These are phyloP conservation scores for Scortum barcoo DNA, from an alignment of 2,113 vertebrate species.

Conservation along the genomic window DNA sequence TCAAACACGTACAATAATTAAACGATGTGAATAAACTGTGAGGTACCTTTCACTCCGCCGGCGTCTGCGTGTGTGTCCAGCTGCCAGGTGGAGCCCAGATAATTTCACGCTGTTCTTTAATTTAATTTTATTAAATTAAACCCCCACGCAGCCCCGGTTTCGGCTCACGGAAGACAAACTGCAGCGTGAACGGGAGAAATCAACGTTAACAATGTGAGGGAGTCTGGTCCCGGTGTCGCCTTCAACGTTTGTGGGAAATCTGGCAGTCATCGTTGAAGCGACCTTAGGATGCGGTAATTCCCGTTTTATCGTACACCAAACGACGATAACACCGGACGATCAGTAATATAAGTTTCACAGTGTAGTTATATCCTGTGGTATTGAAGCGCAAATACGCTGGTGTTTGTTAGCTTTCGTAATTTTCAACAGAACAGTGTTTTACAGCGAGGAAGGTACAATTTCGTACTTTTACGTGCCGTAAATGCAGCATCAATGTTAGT, in stretches of 20 bases:
- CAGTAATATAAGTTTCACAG: accelerated
- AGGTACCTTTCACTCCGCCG: constrained; percentile 49
- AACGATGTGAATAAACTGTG: not conserved
- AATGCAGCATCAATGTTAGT: constrained; percentile 24
- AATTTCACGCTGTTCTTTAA: too few relatives aligned
- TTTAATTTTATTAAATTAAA: too few relatives aligned
- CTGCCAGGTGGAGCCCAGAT: not conserved
- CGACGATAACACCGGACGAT: accelerated
- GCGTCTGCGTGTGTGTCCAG: constrained; percentile 19
- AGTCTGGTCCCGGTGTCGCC: constrained; percentile 47
- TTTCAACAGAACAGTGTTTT: accelerated
- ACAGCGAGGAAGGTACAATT: accelerated
- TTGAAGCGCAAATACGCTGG: accelerated
- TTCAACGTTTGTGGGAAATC: not conserved
- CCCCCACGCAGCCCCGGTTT: too few relatives aligned
- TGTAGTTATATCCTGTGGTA: accelerated
- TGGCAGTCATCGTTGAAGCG: accelerated
- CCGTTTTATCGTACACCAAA: accelerated
- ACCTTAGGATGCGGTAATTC: not conserved
- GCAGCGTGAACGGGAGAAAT: constrained; percentile 59
- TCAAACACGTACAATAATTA: too few relatives aligned
- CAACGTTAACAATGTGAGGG: constrained; percentile 74
- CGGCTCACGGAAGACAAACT: constrained; percentile 66
- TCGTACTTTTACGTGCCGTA: accelerated
- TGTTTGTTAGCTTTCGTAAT: accelerated